phyloP scores from a whole-genome alignment of 2,113 vertebrate species.

The Nibea albiflora region DNA sequence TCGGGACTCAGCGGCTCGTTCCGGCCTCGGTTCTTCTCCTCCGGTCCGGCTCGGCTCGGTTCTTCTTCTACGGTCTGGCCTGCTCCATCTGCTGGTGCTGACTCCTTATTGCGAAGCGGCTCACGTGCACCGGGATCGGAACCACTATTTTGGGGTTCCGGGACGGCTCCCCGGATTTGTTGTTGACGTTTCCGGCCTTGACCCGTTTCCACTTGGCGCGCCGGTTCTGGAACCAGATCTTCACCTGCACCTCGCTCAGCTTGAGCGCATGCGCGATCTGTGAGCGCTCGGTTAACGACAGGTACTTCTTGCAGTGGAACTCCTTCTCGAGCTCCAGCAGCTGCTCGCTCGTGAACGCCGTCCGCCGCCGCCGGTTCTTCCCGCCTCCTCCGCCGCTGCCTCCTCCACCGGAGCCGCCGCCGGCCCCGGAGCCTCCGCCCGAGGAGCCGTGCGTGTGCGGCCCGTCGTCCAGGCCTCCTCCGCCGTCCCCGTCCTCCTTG shows the following conservation, averaged over 20 bases:
- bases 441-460: constrained; percentile 69
- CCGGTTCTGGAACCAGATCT: constrained; percentile 99
- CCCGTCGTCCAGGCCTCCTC: constrained; percentile 85
- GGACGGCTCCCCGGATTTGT: constrained; percentile 96
- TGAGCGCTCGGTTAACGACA: constrained; percentile 96
- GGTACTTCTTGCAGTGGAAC: constrained; percentile 99
- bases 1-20: too few species aligned
- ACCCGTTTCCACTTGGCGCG: constrained; percentile 99
- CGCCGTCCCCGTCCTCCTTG: constrained; percentile 87
- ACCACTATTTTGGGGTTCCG: constrained; percentile 98
- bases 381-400: constrained; percentile 87
- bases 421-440: constrained; percentile 45
- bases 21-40: too few species aligned
- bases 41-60: too few species aligned
- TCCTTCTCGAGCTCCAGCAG: constrained; percentile 98
- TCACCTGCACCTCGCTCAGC: constrained; percentile 99
- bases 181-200: constrained; percentile 97
- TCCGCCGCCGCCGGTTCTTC: constrained; percentile 94
- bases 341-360: constrained; percentile 98
- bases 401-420: constrained; percentile 57
- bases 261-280: constrained; percentile 99
- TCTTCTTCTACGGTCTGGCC: constrained; percentile 87
- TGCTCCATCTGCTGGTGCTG: constrained; percentile 99
- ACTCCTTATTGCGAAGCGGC: constrained; percentile 97
- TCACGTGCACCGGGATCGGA: constrained; percentile 98